phyloP scores from a whole-genome alignment of 2,888 invertebrate species.

The Yponomeuta plumbellus region DNA sequence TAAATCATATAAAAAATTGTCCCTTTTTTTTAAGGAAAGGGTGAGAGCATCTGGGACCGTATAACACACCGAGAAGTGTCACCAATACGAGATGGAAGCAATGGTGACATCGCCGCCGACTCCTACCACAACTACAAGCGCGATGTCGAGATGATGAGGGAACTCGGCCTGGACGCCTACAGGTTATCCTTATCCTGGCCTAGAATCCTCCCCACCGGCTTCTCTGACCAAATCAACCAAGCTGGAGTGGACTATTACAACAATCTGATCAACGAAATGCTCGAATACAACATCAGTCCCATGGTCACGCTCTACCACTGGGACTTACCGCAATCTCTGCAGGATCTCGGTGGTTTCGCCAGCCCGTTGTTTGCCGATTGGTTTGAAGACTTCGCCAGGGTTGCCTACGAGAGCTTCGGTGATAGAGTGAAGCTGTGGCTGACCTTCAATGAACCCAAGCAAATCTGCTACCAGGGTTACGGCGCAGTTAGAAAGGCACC shows the following conservation, averaged over 20 bases:
- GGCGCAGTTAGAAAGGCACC: conserved; percentile 45
- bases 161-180: conserved; percentile 63
- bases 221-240: conserved; percentile 67
- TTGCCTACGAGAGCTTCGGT: conserved; percentile 58
- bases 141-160: conserved; percentile 63
- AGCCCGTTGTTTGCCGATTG: conserved; percentile 58
- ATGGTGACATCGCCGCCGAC: conserved; percentile 77
- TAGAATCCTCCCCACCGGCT: conserved; percentile 77
- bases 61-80: conserved; percentile 67
- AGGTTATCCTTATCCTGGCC: conserved; percentile 79
- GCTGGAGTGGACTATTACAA: conserved; percentile 80
- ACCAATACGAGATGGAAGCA: conserved; percentile 66
- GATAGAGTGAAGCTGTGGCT: conserved; percentile 74
- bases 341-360: conserved; percentile 71
- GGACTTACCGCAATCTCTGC: conserved; percentile 72
- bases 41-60: conserved; percentile 79
- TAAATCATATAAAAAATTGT: no score
- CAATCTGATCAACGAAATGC: conserved; percentile 77
- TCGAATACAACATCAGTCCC: conserved; percentile 77
- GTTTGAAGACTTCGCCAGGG: conserved; percentile 66
- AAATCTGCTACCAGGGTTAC: conserved; percentile 61
- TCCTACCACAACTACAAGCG: conserved; percentile 77
- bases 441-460: conserved; percentile 76
- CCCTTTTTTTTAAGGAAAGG: conserved; percentile 50
- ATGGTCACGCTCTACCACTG: conserved; percentile 75